A percentile compares a stretch with the other conserved stretches of the same genome.
These are phyloP conservation scores for Lottia gigantea DNA, from an alignment of 2,888 invertebrate species.

Conservation along the genomic window DNA sequence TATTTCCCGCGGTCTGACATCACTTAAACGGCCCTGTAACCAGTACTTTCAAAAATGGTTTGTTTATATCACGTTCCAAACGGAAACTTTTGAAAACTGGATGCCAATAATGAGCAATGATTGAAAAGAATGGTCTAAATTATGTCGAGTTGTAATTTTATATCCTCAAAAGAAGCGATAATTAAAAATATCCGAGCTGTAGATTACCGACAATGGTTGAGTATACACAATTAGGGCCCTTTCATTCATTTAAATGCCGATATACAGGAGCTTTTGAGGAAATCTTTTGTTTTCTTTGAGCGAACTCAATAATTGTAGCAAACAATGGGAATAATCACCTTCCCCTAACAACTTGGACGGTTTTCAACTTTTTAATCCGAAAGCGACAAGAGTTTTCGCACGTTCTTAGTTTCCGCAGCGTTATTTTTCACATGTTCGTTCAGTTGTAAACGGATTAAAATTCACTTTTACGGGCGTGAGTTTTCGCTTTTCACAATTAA, in stretches of 20 bases:
- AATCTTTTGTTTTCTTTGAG: not conserved
- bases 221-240: constrained; percentile 14
- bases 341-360: not conserved
- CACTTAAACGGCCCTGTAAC: constrained; percentile 36
- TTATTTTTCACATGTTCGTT: not conserved
- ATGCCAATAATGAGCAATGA: not conserved
- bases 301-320: not conserved
- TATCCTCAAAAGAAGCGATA: not conserved
- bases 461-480: too few species aligned
- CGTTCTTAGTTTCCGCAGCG: not conserved
- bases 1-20: constrained; percentile 65
- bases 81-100: not conserved
- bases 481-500: too few species aligned
- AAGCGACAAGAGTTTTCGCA: not conserved
- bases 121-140: not conserved
- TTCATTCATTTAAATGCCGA: constrained; percentile 17
- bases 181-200: not conserved
- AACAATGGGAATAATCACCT: not conserved
- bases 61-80: constrained; percentile 2
- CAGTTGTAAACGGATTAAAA: too few species aligned
- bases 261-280: not conserved
- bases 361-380: not conserved
- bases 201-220: not conserved
- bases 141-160: not conserved
- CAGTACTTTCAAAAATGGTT: constrained; percentile 26